Evolutionary conservation across 2,113 vertebrate species (phyloP).

Genomic region (Rattus norvegicus): GRCr8 NC_086026.1:22095001-22095500

Average conservation of each 20-base stretch:
- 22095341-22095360: neutral
- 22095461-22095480: neutral
- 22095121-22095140: slow-evolving; percentile 17
- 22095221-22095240: neutral
- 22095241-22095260: slow-evolving; percentile 1
- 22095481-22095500: neutral
- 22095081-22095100: slow-evolving; percentile 42
- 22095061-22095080: neutral
- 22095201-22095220: neutral
- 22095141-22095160: slow-evolving; percentile 10
- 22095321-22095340: neutral
- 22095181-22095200: slow-evolving; percentile 47
- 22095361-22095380: neutral
- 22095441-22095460: neutral
- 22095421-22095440: neutral
- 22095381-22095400: neutral
- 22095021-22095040: neutral
- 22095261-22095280: neutral
- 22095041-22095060: neutral
- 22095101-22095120: neutral
- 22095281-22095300: neutral
- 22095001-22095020: slow-evolving; percentile 28
- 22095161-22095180: neutral
- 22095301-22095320: neutral
- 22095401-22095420: neutral